A percentile compares a stretch with the other conserved stretches of the same genome.
Conservation (phyloP, 2,888 invertebrate genomes). For the Mechanitis mazaeus region DNA sequence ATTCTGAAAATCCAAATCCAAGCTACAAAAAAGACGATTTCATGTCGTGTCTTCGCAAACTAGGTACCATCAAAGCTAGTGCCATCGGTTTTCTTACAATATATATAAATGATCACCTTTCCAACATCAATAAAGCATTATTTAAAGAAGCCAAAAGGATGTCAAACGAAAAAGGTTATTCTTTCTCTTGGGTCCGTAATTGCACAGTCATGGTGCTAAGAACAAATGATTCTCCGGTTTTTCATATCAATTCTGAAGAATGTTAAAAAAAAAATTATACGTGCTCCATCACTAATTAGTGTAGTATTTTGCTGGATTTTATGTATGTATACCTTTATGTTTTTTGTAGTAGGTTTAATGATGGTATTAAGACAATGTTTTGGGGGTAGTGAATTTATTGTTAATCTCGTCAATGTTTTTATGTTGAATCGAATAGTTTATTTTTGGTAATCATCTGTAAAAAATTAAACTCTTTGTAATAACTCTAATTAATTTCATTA, state of each 20-base stretch:
- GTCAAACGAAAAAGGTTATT: conserved; percentile 20
- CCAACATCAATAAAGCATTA: conserved; percentile 27
- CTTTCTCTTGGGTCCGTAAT: conserved; percentile 18
- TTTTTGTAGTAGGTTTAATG: no score
- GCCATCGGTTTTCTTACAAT: conserved; percentile 9
- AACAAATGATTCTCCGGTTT: conserved; percentile 9
- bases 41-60: conserved; percentile 4
- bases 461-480: no score
- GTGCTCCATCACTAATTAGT: no score
- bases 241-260: not conserved
- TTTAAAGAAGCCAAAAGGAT: conserved; percentile 27
- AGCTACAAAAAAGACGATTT: conserved; percentile 11
- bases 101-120: conserved; percentile 31
- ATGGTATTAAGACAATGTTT: no score
- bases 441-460: no score
- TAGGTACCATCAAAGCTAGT: not conserved
- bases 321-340: no score
- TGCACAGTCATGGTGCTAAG: conserved; percentile 17
- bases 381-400: no score
- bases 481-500: no score
- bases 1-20: conserved; percentile 7
- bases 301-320: no score
- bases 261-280: no score
- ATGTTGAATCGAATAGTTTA: no score
- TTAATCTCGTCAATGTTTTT: no score